Base-by-base conservation (phyloP, 2,888 invertebrate genomes). In the Polydrusus cervinus region DNA sequence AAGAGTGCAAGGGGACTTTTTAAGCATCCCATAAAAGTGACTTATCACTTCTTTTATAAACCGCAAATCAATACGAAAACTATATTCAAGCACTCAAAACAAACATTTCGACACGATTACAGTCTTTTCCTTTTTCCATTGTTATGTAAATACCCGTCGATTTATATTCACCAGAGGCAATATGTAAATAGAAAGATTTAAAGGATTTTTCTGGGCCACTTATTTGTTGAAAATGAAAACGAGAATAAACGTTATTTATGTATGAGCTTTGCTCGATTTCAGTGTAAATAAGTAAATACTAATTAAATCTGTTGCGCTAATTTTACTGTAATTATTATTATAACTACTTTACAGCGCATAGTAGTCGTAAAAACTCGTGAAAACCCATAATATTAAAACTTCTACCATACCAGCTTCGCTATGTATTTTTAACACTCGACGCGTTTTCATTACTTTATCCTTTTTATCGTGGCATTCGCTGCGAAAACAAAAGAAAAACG, bases 111-210 rank as follows among this genome's bases (percentile, higher is more conserved):
- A 25, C 55, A 55, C 60, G 62, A 71, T 65, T 64, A 71, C 57
- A 43, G 49, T 61, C 53, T 57, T 38, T 25, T 71, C 71, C 51
- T 61, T 64, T 69, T 61, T 71, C 51, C 55, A 71, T 75, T 75
- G 71, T 75, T 60, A 75, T 75, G 75, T 75, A 71, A 75, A 75
- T 71, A 71, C 20, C 16, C 49, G 10, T 38, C 60, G 16, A 71
- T 62, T 64, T 64, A 38, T 53, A 64, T 49, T 40, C 61, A 61
- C 62, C 47, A 51, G 16, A 62, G 43, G 43, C 43, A 68, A 45
- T 68, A 68, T 57, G 45, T 34, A 68, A 47, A 57, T 57, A 68
- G 13, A 43, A 16, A 68, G 30, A 60, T 60, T 38, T 60, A 60
- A 60, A 60, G 11, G 57, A 60, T 38, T 60, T 60, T 60, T 18